Evolutionary conservation across 2,888 invertebrate genomes (phyloP), one percentile per base, ranked within the genome.

Genomic region (Patella ulyssiponensis): DNA sequence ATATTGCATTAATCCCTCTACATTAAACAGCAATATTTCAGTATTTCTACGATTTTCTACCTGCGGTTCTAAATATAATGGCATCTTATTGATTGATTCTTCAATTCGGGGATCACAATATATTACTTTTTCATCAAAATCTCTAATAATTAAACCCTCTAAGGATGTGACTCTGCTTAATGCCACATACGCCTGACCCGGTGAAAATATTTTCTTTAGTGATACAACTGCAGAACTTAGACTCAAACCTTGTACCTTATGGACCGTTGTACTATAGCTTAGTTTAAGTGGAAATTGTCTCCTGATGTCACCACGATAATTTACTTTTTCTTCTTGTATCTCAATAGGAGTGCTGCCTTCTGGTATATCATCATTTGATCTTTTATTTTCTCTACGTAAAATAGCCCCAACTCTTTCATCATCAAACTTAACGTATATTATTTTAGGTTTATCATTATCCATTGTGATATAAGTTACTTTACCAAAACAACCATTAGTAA

Each of bases 181-280:
- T 17, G 80, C 80, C 27, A 80, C 80, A 74, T 80, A 80, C 12
- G 80, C 78, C 44, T 78, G 78, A 9, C 80, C 80, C n/a, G 54
- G 64, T 44, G 76, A 56, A 76, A 80, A 80, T 33, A 73, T 71
- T 71, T 69, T 76, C 14, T 76, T 69, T n/a, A 80, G 69, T 11
- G 69, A 71, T 27, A 80, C 77, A 69, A 79, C 78, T 27, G 74
- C 74, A 52, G 69, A 52, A 14, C 69, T 27, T 2, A 75, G 70
- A 9, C 74, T 80, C 15, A 77, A 20, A 44, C 80, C 80, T 51
- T 80, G 80, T 27, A 80, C 77, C 51, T 80, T 79, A 44, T 80
- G 80, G 52, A 77, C 52, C 9, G 80, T 78, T 53, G 75, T 77
- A n/a, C 75, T 78, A 70, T 70, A 70, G 23, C 27, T 56, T 2